Percentiles rank a stretch among this genome's conserved stretches.
Conservation (phyloP, 2,113 vertebrate genomes). For the Crotophaga sulcirostris region DNA sequence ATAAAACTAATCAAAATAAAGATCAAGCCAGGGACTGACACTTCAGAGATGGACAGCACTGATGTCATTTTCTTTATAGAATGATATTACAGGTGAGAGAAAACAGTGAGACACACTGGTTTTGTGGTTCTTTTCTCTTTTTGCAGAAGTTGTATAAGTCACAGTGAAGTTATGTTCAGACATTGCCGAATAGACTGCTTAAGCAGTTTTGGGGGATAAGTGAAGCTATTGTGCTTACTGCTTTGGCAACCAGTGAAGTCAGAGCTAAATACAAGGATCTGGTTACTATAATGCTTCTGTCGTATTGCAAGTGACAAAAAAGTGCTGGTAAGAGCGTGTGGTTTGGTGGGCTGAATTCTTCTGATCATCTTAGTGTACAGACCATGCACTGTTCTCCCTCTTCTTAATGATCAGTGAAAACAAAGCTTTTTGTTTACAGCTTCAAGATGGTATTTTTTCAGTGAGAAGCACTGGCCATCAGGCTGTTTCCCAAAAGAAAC, state of each 20-base stretch:
- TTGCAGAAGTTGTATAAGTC: neutral
- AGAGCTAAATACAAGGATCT: neutral
- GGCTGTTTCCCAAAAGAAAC: neutral
- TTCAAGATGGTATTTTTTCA: neutral
- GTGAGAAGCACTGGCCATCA: neutral
- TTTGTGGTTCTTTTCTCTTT: neutral
- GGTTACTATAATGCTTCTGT: neutral
- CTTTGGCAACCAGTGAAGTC: neutral
- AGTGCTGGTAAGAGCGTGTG: no score
- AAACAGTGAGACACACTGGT: neutral
- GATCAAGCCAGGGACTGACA: neutral
- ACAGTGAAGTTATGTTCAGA: neutral
- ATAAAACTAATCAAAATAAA: slow-evolving; percentile 9
- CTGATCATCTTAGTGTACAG: neutral
- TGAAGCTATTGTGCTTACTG: neutral
- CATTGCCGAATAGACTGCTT: neutral
- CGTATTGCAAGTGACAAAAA: neutral
- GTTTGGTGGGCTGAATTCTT: neutral
- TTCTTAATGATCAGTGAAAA: neutral
- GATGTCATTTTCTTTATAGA: neutral
- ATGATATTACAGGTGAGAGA: neutral
- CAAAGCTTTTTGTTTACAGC: neutral
- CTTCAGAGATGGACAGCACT: neutral
- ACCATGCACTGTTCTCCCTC: neutral
- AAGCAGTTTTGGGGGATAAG: neutral